Conservation (phyloP, 2,888 invertebrate species). For the Petrolisthes cinctipes region DNA sequence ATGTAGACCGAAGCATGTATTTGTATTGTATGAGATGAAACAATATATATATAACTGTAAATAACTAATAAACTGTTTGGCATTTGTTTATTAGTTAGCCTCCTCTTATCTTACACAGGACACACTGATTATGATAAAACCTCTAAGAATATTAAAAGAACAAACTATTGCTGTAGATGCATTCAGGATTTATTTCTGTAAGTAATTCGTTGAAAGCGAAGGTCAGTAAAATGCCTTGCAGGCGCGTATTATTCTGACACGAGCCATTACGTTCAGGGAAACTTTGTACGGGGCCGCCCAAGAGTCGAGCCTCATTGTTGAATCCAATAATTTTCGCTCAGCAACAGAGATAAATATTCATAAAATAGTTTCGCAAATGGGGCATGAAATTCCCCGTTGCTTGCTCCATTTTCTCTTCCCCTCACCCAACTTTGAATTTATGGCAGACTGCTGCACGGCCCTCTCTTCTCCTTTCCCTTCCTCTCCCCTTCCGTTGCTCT, state of each 20-base stretch:
- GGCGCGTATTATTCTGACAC: slow-evolving; percentile 2
- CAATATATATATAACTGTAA: too few relatives aligned
- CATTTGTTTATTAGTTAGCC: too few relatives aligned
- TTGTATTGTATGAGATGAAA: too few relatives aligned
- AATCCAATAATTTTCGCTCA: slow-evolving; percentile 29
- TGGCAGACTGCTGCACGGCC: not conserved
- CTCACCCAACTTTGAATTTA: slow-evolving; percentile 16
- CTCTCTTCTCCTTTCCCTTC: not conserved
- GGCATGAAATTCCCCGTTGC: slow-evolving; percentile 24
- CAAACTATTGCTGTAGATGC: too few relatives aligned
- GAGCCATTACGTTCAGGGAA: slow-evolving; percentile 21
- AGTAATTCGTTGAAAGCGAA: too few relatives aligned
- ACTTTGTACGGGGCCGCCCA: slow-evolving; percentile 11
- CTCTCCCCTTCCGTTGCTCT: not conserved
- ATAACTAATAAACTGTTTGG: too few relatives aligned
- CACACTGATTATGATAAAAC: too few relatives aligned
- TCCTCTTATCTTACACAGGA: too few relatives aligned
- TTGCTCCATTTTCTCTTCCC: slow-evolving; percentile 5
- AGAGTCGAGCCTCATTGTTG: slow-evolving; percentile 26
- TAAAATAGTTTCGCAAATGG: slow-evolving; percentile 39
- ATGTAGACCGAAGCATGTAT: too few relatives aligned
- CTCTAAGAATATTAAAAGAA: too few relatives aligned
- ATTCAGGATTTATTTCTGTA: too few relatives aligned
- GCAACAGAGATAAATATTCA: slow-evolving; percentile 33
- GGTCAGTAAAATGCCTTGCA: too few relatives aligned